Evolutionary conservation across 1,140 invertebrate genomes (phyloP).

Genomic region (Acyrthosiphon pisum): DNA sequence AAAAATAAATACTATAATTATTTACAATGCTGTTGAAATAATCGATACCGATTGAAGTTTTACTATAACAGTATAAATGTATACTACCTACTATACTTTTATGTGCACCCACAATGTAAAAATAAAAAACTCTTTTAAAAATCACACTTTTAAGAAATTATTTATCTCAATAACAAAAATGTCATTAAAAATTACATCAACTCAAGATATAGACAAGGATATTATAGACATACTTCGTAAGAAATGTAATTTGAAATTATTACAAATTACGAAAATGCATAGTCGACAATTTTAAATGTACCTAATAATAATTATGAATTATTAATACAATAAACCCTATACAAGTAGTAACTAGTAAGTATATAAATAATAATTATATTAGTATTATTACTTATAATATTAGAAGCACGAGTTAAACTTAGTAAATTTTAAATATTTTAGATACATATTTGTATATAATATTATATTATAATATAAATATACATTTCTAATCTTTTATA

Average conservation of each 20-base stretch:
- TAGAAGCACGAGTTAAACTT: too few species aligned
- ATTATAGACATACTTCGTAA: neutral
- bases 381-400: too few species aligned
- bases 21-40: conserved; percentile 16
- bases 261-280: neutral
- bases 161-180: neutral
- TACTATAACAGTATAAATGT: neutral
- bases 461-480: neutral
- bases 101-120: neutral
- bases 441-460: too few species aligned
- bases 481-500: neutral
- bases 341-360: too few species aligned
- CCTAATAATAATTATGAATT: too few species aligned
- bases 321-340: too few species aligned
- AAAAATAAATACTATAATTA: neutral
- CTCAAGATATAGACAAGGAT: neutral
- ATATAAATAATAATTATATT: too few species aligned
- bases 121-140: neutral
- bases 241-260: neutral
- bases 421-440: too few species aligned
- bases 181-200: neutral
- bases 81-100: neutral
- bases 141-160: neutral
- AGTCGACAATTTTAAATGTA: neutral
- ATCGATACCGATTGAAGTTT: neutral